Percentiles rank a stretch among this genome's conserved stretches.
These are phyloP conservation scores for Drosophila guanche DNA, from an alignment of 1,140 invertebrate genomes.

Conservation along the genomic window DNA sequence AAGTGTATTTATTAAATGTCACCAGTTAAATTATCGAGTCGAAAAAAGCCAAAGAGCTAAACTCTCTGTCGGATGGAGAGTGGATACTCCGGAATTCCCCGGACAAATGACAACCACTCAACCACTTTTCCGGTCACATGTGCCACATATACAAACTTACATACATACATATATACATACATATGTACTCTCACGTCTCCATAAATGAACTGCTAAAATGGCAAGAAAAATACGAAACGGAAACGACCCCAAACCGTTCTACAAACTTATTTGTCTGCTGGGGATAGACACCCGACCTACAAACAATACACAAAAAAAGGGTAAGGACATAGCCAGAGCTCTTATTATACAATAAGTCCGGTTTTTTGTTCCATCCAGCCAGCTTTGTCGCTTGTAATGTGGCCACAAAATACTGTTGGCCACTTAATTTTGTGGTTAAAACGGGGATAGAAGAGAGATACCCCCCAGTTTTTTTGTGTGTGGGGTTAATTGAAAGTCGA, in stretches of 20 bases:
- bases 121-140: constrained; percentile 71
- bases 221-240: constrained; percentile 65
- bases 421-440: constrained; percentile 76
- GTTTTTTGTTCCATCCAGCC: constrained; percentile 10
- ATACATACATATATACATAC: too few relatives aligned
- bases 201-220: constrained; percentile 81
- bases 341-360: constrained; percentile 23
- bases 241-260: constrained; percentile 40
- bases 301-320: constrained; percentile 37
- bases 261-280: constrained; percentile 59
- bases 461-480: constrained; percentile 18
- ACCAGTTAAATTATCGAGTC: too few relatives aligned
- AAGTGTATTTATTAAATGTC: background rate
- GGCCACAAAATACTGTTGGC: constrained; percentile 71
- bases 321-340: constrained; percentile 39
- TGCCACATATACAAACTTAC: constrained; percentile 15
- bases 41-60: background rate
- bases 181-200: constrained; percentile 2
- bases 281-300: constrained; percentile 41
- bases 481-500: constrained; percentile 70
- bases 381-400: constrained; percentile 33
- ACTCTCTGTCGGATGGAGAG: background rate
- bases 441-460: constrained; percentile 32
- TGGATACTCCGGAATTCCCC: constrained; percentile 1
- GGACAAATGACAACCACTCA: constrained; percentile 32